These are phyloP conservation scores for Cerastoderma edule DNA, from an alignment of 2,888 invertebrate genomes.

Conservation along the genomic window DNA sequence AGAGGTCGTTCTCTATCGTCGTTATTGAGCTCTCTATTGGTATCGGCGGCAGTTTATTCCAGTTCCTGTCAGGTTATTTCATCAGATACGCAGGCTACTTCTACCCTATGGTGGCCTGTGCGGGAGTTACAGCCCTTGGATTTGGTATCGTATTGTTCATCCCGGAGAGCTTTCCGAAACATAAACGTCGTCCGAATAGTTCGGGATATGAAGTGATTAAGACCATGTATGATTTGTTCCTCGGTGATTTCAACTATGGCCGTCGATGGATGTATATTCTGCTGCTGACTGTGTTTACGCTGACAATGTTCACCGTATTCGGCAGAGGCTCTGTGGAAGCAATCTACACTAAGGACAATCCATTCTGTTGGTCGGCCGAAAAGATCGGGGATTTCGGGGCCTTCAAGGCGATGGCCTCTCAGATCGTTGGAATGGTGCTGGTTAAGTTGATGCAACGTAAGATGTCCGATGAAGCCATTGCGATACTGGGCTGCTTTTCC, in stretches of 20 bases:
- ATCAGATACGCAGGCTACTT: conserved; percentile 51
- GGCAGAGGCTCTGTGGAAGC: conserved; percentile 56
- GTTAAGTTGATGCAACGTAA: conserved; percentile 55
- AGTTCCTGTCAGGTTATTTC: conserved; percentile 54
- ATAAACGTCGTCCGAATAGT: conserved; percentile 25
- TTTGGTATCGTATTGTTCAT: conserved; percentile 34
- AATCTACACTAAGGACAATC: conserved; percentile 55
- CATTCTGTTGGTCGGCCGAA: conserved; percentile 66
- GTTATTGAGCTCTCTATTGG: conserved; percentile 51
- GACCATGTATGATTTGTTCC: conserved; percentile 45
- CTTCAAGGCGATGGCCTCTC: conserved; percentile 31
- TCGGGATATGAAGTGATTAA: conserved; percentile 33
- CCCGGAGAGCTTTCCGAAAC: conserved; percentile 53
- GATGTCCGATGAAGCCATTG: conserved; percentile 59
- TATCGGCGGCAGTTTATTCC: conserved; percentile 18
- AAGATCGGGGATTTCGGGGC: conserved; percentile 58
- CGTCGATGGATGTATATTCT: conserved; percentile 60
- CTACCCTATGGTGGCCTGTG: conserved; percentile 43
- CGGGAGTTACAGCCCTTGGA: conserved; percentile 14
- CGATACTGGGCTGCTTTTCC: conserved; percentile 53
- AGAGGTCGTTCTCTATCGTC: conserved; percentile 51
- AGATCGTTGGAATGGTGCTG: conserved; percentile 46
- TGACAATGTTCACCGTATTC: conserved; percentile 43
- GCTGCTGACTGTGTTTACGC: conserved; percentile 41
- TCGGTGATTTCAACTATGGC: conserved; percentile 41